Conservation (phyloP, 2,888 invertebrate genomes). For the Metacarcinus magister region DNA sequence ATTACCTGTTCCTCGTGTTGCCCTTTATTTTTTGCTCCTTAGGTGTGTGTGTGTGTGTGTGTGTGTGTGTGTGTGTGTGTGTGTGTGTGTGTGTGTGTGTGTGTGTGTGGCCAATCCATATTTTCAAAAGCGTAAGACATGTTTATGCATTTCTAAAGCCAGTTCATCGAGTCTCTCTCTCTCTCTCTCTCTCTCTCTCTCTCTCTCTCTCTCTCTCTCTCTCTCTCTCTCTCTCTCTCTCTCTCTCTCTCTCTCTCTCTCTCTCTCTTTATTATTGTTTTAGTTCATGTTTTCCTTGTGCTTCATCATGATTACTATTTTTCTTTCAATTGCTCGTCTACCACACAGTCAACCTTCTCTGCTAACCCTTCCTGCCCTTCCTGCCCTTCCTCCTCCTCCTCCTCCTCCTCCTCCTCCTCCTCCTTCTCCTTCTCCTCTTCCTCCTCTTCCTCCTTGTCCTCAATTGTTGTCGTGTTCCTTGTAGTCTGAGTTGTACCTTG, state of each 20-base stretch:
- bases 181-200: no score
- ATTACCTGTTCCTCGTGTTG: background rate
- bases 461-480: background rate
- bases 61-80: background rate
- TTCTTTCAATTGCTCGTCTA: background rate
- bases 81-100: no score
- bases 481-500: background rate
- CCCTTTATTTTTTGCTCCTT: no score
- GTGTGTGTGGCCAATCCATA: no score
- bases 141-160: no score
- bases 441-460: background rate
- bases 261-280: background rate
- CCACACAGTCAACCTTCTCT: background rate
- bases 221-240: background rate
- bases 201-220: background rate
- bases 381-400: background rate
- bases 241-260: background rate
- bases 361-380: background rate
- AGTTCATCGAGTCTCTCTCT: no score
- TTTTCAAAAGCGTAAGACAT: no score
- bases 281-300: background rate
- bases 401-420: background rate
- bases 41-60: background rate
- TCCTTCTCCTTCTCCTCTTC: background rate
- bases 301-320: background rate